A percentile compares a stretch with the other conserved stretches of the same genome.
Evolutionary conservation across 2,888 invertebrate species (phyloP).

Genomic region (Tridacna gigas): DNA sequence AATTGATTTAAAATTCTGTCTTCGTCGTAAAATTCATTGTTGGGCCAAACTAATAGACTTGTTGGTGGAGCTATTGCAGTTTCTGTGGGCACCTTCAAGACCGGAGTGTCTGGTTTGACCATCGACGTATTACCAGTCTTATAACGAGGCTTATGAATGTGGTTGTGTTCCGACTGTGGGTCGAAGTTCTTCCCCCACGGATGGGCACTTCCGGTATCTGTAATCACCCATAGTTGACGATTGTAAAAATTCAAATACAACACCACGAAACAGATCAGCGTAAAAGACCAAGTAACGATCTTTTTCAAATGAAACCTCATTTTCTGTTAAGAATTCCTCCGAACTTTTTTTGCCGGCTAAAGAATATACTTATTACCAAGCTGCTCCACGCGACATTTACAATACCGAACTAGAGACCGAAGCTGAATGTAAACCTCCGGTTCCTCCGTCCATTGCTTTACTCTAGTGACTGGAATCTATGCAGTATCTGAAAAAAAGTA

Average conservation of each 20-base stretch:
- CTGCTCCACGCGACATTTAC: no score
- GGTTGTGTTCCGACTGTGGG: slow-evolving; percentile 31
- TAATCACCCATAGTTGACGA: slow-evolving; percentile 63
- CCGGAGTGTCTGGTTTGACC: background rate
- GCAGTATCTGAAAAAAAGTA: no score
- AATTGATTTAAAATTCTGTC: slow-evolving; percentile 82
- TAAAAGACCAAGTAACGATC: slow-evolving; percentile 61
- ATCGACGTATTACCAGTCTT: background rate
- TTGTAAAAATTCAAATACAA: slow-evolving; percentile 71
- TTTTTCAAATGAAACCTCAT: slow-evolving; percentile 72
- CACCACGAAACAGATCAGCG: slow-evolving; percentile 57
- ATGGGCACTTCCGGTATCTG: slow-evolving; percentile 22
- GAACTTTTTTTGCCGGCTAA: no score
- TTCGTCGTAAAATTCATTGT: slow-evolving; percentile 66
- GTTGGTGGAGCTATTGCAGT: background rate
- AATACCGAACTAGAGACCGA: no score
- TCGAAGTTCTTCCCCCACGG: slow-evolving; percentile 60
- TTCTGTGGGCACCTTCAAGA: background rate
- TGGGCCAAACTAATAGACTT: slow-evolving; percentile 56
- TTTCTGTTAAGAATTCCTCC: background rate
- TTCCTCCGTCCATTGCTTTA: no score
- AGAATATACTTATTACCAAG: no score
- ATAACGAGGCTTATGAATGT: slow-evolving; percentile 19
- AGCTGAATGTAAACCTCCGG: no score
- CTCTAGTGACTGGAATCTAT: no score